A percentile compares a stretch with the other conserved stretches of the same genome.
phyloP scores from a whole-genome alignment of 2,888 invertebrate genomes.

The Onthophagus sagittarius region DNA sequence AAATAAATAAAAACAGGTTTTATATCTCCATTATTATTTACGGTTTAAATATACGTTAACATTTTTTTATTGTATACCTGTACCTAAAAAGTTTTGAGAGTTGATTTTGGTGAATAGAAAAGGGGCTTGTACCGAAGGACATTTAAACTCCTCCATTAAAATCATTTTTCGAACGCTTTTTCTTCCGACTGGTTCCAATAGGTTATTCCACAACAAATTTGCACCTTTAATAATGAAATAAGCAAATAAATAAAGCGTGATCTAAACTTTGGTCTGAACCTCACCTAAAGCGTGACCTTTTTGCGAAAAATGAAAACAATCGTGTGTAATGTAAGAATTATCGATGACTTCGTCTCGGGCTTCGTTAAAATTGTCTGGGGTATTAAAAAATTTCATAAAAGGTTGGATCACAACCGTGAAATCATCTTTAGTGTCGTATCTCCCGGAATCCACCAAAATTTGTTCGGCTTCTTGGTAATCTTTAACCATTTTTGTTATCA shows the following conservation, averaged over 20 bases:
- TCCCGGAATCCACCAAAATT: constrained; percentile 58
- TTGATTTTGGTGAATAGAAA: constrained; percentile 65
- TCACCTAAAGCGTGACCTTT: constrained; percentile 73
- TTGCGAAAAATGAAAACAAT: constrained; percentile 77
- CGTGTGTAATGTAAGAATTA: constrained; percentile 67
- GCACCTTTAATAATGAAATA: constrained; percentile 52
- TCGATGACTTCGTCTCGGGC: constrained; percentile 57
- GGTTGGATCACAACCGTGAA: constrained; percentile 72
- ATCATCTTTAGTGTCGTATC: constrained; percentile 63
- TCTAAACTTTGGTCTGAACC: constrained; percentile 14
- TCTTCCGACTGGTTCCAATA: constrained; percentile 65
- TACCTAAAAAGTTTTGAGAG: constrained; percentile 46
- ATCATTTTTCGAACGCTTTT: constrained; percentile 57
- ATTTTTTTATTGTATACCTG: constrained; percentile 46
- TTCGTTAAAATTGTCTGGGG: constrained; percentile 48
- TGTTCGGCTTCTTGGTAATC: constrained; percentile 66
- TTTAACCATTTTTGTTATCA: constrained; percentile 57
- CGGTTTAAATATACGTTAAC: background rate
- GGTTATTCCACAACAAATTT: constrained; percentile 70
- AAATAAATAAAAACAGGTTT: no score
- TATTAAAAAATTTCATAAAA: constrained; percentile 68
- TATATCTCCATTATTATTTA: background rate
- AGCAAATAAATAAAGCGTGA: background rate
- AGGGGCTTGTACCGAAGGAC: constrained; percentile 57
- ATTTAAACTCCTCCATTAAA: constrained; percentile 59